These are phyloP conservation scores for Ditula angustiorana DNA, from an alignment of 2,888 invertebrate genomes.

Conservation along the genomic window DNA sequence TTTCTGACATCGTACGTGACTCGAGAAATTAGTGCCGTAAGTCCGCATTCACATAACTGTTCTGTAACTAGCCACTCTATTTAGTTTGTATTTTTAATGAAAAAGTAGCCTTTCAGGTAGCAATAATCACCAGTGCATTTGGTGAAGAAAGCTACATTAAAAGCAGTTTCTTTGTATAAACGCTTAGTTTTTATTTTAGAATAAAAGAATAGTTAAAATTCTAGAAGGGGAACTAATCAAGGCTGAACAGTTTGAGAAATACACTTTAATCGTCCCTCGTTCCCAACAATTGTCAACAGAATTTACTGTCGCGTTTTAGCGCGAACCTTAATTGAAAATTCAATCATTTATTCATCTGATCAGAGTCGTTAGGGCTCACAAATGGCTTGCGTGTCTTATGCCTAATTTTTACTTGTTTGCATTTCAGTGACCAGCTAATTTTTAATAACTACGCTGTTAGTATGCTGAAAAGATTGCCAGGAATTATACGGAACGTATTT, in stretches of 20 bases:
- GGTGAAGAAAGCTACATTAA: not conserved
- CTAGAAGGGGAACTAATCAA: slow-evolving; percentile 27
- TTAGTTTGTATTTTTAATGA: slow-evolving; percentile 37
- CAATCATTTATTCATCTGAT: slow-evolving; percentile 83
- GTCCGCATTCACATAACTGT: slow-evolving; percentile 38
- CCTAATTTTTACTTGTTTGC: slow-evolving; percentile 70
- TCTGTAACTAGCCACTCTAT: slow-evolving; percentile 36
- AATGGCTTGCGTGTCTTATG: slow-evolving; percentile 71
- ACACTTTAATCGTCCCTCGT: slow-evolving; percentile 56
- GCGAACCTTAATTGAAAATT: slow-evolving; percentile 82
- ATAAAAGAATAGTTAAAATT: slow-evolving; percentile 29
- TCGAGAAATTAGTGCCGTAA: slow-evolving; percentile 55
- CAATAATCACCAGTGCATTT: slow-evolving; percentile 18
- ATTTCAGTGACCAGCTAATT: slow-evolving; percentile 70
- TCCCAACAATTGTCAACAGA: slow-evolving; percentile 72
- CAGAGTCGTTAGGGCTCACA: slow-evolving; percentile 74
- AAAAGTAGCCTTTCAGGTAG: slow-evolving; percentile 25
- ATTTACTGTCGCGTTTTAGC: slow-evolving; percentile 62
- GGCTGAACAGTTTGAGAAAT: slow-evolving; percentile 45
- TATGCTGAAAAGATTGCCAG: no score
- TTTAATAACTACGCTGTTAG: no score
- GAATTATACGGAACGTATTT: no score
- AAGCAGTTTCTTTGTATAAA: not conserved
- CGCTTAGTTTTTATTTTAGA: slow-evolving; percentile 12
- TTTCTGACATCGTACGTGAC: slow-evolving; percentile 71